Conservation (phyloP, 1,140 invertebrate genomes). For the Drosophila funebris region DNA sequence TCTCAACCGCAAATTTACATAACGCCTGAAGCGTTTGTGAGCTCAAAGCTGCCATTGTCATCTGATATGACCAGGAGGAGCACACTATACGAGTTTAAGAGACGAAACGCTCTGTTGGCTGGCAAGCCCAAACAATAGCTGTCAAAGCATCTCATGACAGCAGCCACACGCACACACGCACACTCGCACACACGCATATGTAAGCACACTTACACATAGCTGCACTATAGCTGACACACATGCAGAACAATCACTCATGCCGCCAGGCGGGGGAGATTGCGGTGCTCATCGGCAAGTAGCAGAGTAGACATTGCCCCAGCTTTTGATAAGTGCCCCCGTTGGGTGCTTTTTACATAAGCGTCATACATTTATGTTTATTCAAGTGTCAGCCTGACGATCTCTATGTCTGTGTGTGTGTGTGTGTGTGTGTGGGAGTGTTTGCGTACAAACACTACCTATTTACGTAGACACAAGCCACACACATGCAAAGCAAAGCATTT, state of each 20-base stretch:
- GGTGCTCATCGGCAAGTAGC: constrained; percentile 8
- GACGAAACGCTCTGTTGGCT: constrained; percentile 20
- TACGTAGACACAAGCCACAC: constrained; percentile 38
- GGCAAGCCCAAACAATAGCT: constrained; percentile 52
- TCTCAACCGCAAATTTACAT: constrained; percentile 64
- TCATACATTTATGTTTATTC: constrained; percentile 74
- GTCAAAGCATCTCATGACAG: constrained; percentile 71
- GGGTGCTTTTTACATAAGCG: constrained; percentile 75
- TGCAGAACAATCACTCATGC: constrained; percentile 69
- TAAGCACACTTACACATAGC: neutral
- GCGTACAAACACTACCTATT: constrained; percentile 46
- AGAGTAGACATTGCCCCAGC: constrained; percentile 28
- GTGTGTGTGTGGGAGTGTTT: constrained; percentile 9
- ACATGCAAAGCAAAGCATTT: constrained; percentile 41
- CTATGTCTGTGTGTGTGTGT: constrained; percentile 10
- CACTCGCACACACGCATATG: neutral
- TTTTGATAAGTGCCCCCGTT: constrained; percentile 69
- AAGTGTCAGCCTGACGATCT: constrained; percentile 51
- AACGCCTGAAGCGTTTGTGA: constrained; percentile 37
- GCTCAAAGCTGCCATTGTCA: constrained; percentile 45
- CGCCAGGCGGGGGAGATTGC: constrained; percentile 27
- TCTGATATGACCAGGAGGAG: constrained; percentile 28
- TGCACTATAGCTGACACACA: constrained; percentile 44
- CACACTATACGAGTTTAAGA: constrained; percentile 1
- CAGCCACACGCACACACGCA: constrained; percentile 2